phyloP scores from a whole-genome alignment of 2,888 invertebrate genomes.

The Actias luna region DNA sequence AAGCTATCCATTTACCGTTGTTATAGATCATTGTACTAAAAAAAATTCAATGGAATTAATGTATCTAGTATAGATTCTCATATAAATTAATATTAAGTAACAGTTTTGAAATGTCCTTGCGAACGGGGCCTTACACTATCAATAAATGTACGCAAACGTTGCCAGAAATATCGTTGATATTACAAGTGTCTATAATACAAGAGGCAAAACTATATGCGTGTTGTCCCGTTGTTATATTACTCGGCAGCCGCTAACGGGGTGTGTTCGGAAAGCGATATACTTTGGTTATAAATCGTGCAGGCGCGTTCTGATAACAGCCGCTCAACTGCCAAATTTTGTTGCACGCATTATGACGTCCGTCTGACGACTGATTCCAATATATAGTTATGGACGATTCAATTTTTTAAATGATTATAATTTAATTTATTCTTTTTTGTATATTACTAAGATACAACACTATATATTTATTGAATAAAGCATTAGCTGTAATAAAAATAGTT shows the following conservation, averaged over 20 bases:
- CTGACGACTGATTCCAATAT: slow-evolving; percentile 37
- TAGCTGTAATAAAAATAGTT: no score
- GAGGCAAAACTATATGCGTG: neutral
- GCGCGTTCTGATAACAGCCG: slow-evolving; percentile 48
- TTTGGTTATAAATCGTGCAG: slow-evolving; percentile 40
- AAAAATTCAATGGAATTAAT: neutral
- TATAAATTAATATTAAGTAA: neutral
- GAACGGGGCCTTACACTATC: neutral
- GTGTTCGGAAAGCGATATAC: slow-evolving; percentile 36
- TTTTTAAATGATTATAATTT: no score
- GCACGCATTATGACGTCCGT: slow-evolving; percentile 54
- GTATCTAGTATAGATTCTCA: neutral
- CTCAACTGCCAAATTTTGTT: slow-evolving; percentile 65
- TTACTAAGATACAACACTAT: no score
- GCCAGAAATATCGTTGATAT: neutral
- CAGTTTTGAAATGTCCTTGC: neutral
- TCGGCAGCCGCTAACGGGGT: slow-evolving; percentile 31
- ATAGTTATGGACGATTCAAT: slow-evolving; percentile 16
- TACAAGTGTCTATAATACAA: neutral
- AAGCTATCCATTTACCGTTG: no score
- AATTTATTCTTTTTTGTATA: no score
- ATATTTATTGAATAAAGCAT: no score
- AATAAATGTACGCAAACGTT: neutral
- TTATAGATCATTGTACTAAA: no score
- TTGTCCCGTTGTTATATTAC: slow-evolving; percentile 6